A percentile compares a stretch with the other conserved stretches of the same genome.
Evolutionary conservation across 2,797 vertebrate genomes (phyloP).

Genomic region (Poecilia wingei): DNA sequence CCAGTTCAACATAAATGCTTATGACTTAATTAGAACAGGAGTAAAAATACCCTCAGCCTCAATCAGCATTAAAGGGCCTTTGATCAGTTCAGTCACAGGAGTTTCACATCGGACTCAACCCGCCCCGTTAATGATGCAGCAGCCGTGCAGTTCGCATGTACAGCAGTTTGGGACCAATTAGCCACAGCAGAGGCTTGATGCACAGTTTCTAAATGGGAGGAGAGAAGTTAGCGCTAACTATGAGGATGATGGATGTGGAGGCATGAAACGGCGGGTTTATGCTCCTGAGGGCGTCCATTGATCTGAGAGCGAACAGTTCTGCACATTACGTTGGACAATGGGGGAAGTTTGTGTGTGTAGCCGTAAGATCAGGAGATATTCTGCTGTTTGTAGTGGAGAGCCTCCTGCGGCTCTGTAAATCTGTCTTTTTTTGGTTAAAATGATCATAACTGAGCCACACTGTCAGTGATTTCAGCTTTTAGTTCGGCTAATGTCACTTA

Average conservation of each 20-base stretch:
- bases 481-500: background rate
- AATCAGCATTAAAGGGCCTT: background rate
- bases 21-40: background rate
- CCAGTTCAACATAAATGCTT: conserved; percentile 22
- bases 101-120: conserved; percentile 10
- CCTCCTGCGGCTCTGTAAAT: background rate
- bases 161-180: background rate
- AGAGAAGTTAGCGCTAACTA: background rate
- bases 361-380: background rate
- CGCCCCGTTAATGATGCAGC: background rate
- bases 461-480: background rate
- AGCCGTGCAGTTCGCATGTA: conserved; percentile 5
- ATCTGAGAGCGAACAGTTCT: background rate
- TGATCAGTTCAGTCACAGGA: conserved; percentile 10
- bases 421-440: background rate
- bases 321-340: background rate
- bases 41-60: conserved; percentile 14
- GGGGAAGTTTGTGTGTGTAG: background rate
- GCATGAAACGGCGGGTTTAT: background rate
- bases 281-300: conserved; percentile 2
- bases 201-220: background rate
- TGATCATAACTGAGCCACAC: background rate
- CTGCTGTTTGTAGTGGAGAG: too few species aligned
- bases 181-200: background rate
- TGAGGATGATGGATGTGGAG: background rate